Percentiles rank a stretch among this genome's conserved stretches.
These are phyloP conservation scores for Leucopsar rothschildi DNA, from an alignment of 2,113 vertebrate species.

Conservation along the genomic window DNA sequence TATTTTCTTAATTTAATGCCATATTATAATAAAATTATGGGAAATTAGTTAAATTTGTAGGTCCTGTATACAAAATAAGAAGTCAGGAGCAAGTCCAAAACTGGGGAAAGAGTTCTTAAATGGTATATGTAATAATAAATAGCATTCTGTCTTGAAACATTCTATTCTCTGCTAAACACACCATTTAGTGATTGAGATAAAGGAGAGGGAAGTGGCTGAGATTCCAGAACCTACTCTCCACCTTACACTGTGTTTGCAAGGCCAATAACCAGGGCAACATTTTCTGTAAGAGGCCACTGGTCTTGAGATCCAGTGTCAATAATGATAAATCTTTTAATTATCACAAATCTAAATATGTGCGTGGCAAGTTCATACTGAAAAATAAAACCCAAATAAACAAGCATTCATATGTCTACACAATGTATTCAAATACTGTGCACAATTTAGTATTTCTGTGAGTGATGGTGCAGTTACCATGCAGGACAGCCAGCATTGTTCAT, in stretches of 20 bases:
- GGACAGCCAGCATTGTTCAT: not conserved
- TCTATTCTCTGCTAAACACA: not conserved
- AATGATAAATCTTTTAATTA: not conserved
- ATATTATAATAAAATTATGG: not conserved
- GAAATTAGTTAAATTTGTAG: not conserved
- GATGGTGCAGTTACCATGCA: not conserved
- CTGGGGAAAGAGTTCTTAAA: not conserved
- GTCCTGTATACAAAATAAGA: not conserved
- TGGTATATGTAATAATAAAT: not conserved
- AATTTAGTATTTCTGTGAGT: not conserved
- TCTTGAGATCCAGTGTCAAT: not conserved
- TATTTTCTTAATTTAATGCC: not conserved
- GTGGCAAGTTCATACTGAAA: not conserved
- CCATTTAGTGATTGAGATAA: not conserved
- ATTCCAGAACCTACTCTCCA: not conserved
- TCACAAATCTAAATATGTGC: not conserved
- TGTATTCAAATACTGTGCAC: not conserved
- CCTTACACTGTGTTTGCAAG: not conserved
- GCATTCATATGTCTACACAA: not conserved
- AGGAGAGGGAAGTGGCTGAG: not conserved
- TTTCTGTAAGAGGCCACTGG: not conserved
- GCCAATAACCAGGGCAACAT: not conserved
- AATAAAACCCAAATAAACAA: not conserved
- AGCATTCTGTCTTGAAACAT: not conserved
- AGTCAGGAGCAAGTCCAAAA: not conserved